These are phyloP conservation scores for Hybos culiciformis DNA, from an alignment of 2,888 invertebrate species.

Conservation along the genomic window DNA sequence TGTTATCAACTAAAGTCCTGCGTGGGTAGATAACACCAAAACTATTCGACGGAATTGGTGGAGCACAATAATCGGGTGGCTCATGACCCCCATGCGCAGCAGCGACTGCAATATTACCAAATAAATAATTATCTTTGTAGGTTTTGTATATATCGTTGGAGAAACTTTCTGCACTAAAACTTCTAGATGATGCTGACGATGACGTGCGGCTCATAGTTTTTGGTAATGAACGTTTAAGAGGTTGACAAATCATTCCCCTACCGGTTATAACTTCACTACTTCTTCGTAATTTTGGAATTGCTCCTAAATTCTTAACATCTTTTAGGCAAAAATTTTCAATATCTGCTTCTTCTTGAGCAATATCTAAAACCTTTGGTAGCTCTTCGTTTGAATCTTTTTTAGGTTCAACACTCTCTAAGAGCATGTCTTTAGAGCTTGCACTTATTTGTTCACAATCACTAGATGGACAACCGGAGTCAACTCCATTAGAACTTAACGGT, in stretches of 20 bases:
- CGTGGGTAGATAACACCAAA: conserved; percentile 21
- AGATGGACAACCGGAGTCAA: conserved; percentile 37
- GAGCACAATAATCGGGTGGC: background rate
- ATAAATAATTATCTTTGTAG: conserved; percentile 29
- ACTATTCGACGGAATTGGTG: background rate
- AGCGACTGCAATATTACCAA: conserved; percentile 20
- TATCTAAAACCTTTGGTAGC: conserved; percentile 6
- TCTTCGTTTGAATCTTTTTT: conserved; percentile 8
- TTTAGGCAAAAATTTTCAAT: conserved; percentile 4
- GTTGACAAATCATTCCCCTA: conserved; percentile 29
- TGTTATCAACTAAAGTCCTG: conserved; percentile 18
- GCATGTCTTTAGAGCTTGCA: conserved; percentile 56
- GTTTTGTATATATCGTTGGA: conserved; percentile 31
- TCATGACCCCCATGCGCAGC: conserved; percentile 15
- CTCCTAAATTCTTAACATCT: conserved; percentile 17
- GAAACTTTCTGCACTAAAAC: conserved; percentile 42
- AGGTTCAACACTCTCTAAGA: conserved; percentile 29
- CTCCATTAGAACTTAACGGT: conserved; percentile 27
- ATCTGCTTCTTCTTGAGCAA: conserved; percentile 1
- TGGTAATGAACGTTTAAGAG: conserved; percentile 47
- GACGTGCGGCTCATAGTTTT: conserved; percentile 46
- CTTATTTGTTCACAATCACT: conserved; percentile 46
- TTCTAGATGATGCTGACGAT: conserved; percentile 43
- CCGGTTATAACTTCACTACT: conserved; percentile 36
- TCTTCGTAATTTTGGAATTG: conserved; percentile 23